Percentiles rank a stretch among this genome's conserved stretches.
Conservation (phyloP, 2,113 vertebrate species). For the Falco punctatus region DNA sequence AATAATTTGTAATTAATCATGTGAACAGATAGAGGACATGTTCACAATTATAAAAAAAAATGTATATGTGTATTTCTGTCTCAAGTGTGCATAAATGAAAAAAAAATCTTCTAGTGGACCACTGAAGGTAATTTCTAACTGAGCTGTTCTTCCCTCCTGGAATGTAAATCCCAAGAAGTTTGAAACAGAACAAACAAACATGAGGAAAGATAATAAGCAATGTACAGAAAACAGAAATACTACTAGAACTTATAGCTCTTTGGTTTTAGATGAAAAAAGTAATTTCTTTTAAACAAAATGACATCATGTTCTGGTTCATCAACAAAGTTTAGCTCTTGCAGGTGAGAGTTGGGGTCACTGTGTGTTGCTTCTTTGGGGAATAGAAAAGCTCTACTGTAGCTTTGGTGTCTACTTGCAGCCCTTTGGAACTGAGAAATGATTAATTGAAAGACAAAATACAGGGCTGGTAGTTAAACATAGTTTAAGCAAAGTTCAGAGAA, state of each 20-base stretch:
- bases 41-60: background rate
- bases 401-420: background rate
- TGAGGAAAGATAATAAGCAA: background rate
- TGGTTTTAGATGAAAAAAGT: background rate
- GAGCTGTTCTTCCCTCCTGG: background rate
- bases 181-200: background rate
- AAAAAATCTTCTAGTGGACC: background rate
- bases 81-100: background rate
- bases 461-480: background rate
- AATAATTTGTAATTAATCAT: background rate
- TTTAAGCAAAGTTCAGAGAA: background rate
- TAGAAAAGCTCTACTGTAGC: background rate
- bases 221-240: background rate
- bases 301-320: background rate
- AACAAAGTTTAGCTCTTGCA: background rate
- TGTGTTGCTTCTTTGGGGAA: background rate
- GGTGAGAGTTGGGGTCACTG: background rate
- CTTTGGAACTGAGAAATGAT: background rate
- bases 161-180: background rate
- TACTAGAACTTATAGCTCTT: background rate
- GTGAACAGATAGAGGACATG: background rate
- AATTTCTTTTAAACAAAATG: background rate
- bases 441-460: background rate
- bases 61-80: background rate
- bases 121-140: background rate